Evolutionary conservation across 2,888 invertebrate species (phyloP), one percentile per base, ranked within the genome.

Genomic region (Chrysodeixis includens): DNA sequence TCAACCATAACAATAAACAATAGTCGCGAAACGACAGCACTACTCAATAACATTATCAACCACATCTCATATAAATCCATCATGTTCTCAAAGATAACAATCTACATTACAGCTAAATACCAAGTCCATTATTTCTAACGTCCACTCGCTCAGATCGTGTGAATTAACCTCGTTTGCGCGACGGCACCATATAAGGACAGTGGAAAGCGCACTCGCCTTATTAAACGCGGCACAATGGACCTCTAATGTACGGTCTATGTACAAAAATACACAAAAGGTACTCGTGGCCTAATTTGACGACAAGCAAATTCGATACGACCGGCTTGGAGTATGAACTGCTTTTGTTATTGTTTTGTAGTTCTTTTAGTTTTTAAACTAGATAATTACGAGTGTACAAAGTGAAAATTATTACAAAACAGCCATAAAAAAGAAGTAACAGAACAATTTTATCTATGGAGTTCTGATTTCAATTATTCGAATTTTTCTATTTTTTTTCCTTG

Each of bases 81-180:
- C 74, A 60, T 57, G 20, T 22, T 52, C 22, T 14, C 2, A 22
- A 20, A 67, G 74, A 77, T 74, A 77, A 57, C 60, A 60, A 74
- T 74, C 74, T 62, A 69, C 69, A 74, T 78, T 59, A 78, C 55
- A 62, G 64, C 66, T 78, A 82, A 82, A 79, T 77, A 79, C 80
- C 80, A 61, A 62, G 67, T 79, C 80, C 72, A 73, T 67, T 70
- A 74, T 68, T 75, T 79, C 74, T 73, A 77, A 63, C 67, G 56
- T 77, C 80, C 66, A 69, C 69, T 71, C 56, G 70, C 56, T 49
- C 58, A 78, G 80, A 82, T 81, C 90, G 86, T 88, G 90, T 88
- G 88, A 90, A 90, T 88, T 87, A 88, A 82, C 83, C 84, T 87
- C 85, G 85, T 88, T 88, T 84, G 85, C 80, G 76, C 80, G 81